Conservation (phyloP, 1,140 invertebrate genomes). For the Drosophila eugracilis region DNA sequence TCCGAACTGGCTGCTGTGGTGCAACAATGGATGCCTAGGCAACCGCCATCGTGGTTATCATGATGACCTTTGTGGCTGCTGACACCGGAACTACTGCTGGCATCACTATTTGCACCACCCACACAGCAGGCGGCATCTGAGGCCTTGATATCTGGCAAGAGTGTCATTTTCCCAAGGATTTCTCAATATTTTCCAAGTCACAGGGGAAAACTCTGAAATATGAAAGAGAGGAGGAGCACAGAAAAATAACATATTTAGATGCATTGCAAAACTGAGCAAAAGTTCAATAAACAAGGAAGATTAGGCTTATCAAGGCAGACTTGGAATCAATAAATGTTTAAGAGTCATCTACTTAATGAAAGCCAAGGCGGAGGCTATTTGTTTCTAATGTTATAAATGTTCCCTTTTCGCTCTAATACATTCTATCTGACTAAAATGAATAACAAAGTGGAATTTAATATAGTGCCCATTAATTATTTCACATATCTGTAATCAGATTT, state of each 20-base stretch:
- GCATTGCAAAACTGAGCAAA: background rate
- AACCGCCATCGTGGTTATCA: constrained; percentile 20
- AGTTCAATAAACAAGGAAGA: background rate
- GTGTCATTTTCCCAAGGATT: constrained; percentile 53
- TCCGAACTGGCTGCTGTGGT: constrained; percentile 67
- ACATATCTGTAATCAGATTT: constrained; percentile 4
- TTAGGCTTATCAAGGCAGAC: constrained; percentile 23
- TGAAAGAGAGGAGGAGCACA: constrained; percentile 16
- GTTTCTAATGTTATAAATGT: background rate
- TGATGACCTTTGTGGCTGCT: constrained; percentile 32
- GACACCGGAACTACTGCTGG: constrained; percentile 42
- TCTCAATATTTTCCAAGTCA: background rate
- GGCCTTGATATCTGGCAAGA: constrained; percentile 80
- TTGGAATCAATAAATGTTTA: background rate
- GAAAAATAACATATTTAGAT: background rate
- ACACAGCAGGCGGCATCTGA: constrained; percentile 62
- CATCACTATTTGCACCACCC: constrained; percentile 48
- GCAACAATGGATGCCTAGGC: constrained; percentile 75
- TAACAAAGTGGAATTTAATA: constrained; percentile 1
- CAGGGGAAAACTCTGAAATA: constrained; percentile 18
- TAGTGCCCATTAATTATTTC: constrained; percentile 12
- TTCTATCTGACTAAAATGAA: no score
- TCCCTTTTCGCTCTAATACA: background rate
- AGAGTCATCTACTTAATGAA: background rate
- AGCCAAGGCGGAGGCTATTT: background rate